Base-by-base conservation (phyloP, 2,888 invertebrate species). In the Drosophila percnosoma region DNA sequence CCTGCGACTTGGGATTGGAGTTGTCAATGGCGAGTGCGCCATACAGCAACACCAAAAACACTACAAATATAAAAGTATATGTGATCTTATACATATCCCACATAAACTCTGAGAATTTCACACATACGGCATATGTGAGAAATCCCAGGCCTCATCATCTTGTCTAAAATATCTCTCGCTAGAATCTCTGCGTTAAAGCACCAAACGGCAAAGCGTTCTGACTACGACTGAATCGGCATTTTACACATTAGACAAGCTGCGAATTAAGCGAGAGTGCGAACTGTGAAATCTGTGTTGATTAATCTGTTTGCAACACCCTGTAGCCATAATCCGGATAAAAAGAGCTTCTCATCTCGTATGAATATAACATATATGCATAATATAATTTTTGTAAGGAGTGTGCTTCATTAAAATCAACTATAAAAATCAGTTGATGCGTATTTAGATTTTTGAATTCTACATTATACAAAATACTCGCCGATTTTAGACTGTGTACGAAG, bases 1-100 rank as follows among this genome's bases (percentile, higher is more conserved):
- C 92, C 68, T 92, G 92, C 24, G 85, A 82, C 76, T 91, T 91
- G 13, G 91, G 91, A 76, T 91, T 89, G 33, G 75, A 64, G 40
- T 75, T 63, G 21, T 90, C 88, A 29, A 78, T 31, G 5, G 75
- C 54, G n/a, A 70, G 6, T 11, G 53, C 58, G 15, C 54, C 65
- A 29, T 52, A 66, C 11, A 77, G 2, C 54, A 77, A 15, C 36
- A 59, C 27, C 55, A 78, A 58, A 8, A 69, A 11, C 57, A 70
- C 90, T 84, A 62, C 33, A 33, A 15, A 53, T 18, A 42, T 21
- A 42, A 24, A 38, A 24, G 15, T 36, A 4, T 0, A 36, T 13
- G 34, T 49, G 29, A 11, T 42, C 27, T 63, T 18, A 38, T 36
- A 21, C 51, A 31, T 36, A n/a, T 38, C 24, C 8, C 36, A 18